Evolutionary conservation across 2,113 vertebrate genomes (phyloP), one percentile per base, ranked within the genome.

Genomic region (Hiodon tergisus): DNA sequence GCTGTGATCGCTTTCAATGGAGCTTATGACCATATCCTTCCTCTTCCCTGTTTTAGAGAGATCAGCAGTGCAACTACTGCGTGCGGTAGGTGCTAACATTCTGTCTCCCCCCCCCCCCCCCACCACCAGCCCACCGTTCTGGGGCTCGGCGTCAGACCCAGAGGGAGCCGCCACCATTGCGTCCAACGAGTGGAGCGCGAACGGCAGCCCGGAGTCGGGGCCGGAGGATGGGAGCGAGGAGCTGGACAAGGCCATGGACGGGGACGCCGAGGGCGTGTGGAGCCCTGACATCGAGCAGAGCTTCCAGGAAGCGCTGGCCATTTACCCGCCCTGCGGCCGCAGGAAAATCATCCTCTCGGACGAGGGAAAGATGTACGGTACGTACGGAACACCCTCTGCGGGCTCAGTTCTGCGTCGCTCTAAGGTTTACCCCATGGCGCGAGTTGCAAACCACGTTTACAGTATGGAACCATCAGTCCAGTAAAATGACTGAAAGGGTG

Each of bases 311-410:
- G 96, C 95, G 47, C 86, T 98, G 90, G 95, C 96, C 67, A 98
- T 98, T 83, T 98, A 98, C 84, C 96, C 95, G 0, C 96, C 96
- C 70, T 98, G 96, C 1, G 95, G 95, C 82, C 91, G 96, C 73
- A 91, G 95, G 87, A 98, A 98, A 86, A 98, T 98, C 89, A 98
- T 98, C 86, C 94, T 98, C 66, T 98, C 96, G 1, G 96, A 98
- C 0, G 96, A 98, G 85, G 96, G 96, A 81, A 98, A 98, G 93
- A 98, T 98, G 95, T 98, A 98, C 72, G 96, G 96, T 98, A 83
- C 94, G 96, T 31, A 31, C 31, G 31, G 31, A 31, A 31, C 31
- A 0, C 31, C 0, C 31, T 31, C 31, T 31, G 31, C 2, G 31
- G 31, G 31, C 31, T 31, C 31, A 31, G 31, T 31, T 31, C 31